A percentile compares a stretch with the other conserved stretches of the same genome.
phyloP scores from a whole-genome alignment of 2,888 invertebrate species.

The Acrobasis repandana region DNA sequence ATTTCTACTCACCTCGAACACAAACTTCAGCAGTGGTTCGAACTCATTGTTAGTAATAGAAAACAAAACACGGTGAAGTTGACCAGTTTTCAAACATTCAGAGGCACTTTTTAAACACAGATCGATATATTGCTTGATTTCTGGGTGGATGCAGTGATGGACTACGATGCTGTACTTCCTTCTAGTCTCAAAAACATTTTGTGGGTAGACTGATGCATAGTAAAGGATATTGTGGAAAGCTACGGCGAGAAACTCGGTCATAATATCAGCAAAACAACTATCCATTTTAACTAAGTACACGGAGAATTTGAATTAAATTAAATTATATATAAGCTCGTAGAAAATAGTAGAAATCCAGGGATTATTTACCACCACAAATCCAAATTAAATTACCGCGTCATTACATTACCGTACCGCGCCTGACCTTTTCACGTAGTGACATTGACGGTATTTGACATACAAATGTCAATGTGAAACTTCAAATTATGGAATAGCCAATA shows the following conservation, averaged over 20 bases:
- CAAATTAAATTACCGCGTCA: no score
- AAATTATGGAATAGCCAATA: no score
- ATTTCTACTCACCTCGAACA: slow-evolving; percentile 61
- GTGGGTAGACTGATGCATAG: slow-evolving; percentile 84
- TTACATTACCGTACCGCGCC: no score
- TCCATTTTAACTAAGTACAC: slow-evolving; percentile 48
- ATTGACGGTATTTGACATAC: no score
- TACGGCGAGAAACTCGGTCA: slow-evolving; percentile 86
- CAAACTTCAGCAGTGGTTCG: slow-evolving; percentile 54
- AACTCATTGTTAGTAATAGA: slow-evolving; percentile 62
- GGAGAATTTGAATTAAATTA: no score
- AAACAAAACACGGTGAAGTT: slow-evolving; percentile 78
- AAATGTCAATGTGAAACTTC: no score
- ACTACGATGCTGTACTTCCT: slow-evolving; percentile 85
- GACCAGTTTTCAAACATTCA: slow-evolving; percentile 74
- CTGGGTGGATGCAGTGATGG: slow-evolving; percentile 84
- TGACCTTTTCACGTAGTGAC: no score
- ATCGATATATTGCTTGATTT: slow-evolving; percentile 84
- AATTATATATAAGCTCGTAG: no score
- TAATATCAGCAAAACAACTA: slow-evolving; percentile 78
- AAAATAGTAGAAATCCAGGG: no score
- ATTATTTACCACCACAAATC: no score
- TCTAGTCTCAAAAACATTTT: slow-evolving; percentile 83
- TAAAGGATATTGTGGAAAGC: slow-evolving; percentile 85
- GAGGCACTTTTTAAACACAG: slow-evolving; percentile 76